phyloP scores from a whole-genome alignment of 2,888 invertebrate species.

The Platycheirus rosarum region DNA sequence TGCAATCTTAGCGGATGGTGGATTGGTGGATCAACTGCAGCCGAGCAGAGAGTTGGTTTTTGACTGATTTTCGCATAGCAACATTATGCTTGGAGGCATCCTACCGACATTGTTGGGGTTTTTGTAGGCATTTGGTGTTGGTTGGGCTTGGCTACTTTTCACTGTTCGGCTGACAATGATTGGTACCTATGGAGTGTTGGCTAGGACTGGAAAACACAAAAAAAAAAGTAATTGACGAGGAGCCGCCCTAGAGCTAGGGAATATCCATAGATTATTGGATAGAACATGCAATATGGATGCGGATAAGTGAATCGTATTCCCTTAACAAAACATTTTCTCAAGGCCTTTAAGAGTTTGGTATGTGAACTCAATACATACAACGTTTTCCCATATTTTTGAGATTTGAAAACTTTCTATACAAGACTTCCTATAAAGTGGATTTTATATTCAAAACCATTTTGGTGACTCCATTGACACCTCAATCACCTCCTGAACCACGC shows the following conservation, averaged over 20 bases:
- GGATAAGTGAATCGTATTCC: too few species aligned
- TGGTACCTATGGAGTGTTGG: slow-evolving; percentile 59
- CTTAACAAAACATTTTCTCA: too few species aligned
- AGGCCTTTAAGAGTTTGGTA: too few species aligned
- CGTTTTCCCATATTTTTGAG: too few species aligned
- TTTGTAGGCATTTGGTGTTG: slow-evolving; percentile 23
- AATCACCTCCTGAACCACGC: slow-evolving; percentile 56
- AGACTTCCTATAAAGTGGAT: too few species aligned
- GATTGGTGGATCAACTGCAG: slow-evolving; percentile 50
- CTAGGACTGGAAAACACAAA: slow-evolving; percentile 22
- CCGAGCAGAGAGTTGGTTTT: slow-evolving; percentile 50
- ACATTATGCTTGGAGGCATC: slow-evolving; percentile 44
- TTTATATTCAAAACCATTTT: not conserved
- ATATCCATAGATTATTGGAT: slow-evolving; percentile 10
- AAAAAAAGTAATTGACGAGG: slow-evolving; percentile 21
- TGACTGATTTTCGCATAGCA: slow-evolving; percentile 66
- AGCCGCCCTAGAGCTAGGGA: slow-evolving; percentile 5
- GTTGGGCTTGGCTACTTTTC: slow-evolving; percentile 28
- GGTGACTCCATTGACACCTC: slow-evolving; percentile 4
- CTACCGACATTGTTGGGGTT: slow-evolving; percentile 14
- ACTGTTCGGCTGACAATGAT: slow-evolving; percentile 38
- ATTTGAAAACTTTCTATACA: too few species aligned
- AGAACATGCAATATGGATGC: slow-evolving; percentile 24
- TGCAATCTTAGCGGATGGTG: slow-evolving; percentile 62
- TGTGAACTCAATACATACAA: too few species aligned